phyloP scores from a whole-genome alignment of 2,888 invertebrate species.

The Tethea ocularis region DNA sequence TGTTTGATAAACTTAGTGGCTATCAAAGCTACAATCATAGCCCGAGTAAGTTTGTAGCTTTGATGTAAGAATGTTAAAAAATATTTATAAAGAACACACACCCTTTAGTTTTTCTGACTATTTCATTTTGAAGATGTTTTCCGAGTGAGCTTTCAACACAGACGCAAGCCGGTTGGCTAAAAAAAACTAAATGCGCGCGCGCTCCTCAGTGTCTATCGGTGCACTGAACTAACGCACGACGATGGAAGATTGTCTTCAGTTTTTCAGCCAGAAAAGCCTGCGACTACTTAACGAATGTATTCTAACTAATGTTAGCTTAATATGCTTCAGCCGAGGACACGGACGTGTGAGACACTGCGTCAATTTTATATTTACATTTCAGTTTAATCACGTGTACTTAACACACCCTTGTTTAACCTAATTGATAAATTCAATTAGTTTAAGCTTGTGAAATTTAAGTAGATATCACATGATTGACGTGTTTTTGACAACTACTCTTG shows the following conservation, averaged over 20 bases:
- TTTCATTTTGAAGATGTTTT: not conserved
- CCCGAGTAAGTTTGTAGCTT: no score
- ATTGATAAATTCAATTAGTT: not conserved
- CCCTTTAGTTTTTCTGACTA: not conserved
- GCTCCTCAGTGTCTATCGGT: conserved; percentile 41
- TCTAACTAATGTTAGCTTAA: conserved; percentile 39
- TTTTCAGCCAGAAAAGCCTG: conserved; percentile 44
- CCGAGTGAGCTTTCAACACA: not conserved
- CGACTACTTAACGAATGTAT: conserved; percentile 36
- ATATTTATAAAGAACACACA: conserved; percentile 1
- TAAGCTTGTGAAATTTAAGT: not conserved
- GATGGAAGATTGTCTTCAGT: conserved; percentile 39
- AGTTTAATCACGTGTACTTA: not conserved
- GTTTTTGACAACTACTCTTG: not conserved
- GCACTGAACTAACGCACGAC: conserved; percentile 39
- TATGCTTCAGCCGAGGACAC: conserved; percentile 28
- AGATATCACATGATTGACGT: not conserved
- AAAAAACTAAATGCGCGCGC: conserved; percentile 38
- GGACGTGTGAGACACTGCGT: not conserved
- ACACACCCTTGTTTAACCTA: conserved; percentile 3
- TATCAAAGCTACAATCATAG: no score
- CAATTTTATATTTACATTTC: not conserved
- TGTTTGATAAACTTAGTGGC: no score
- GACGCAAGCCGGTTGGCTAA: conserved; percentile 4
- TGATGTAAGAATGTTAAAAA: no score